These are phyloP conservation scores for Ageneiosus marmoratus DNA, from an alignment of 2,113 vertebrate species.

Conservation along the genomic window DNA sequence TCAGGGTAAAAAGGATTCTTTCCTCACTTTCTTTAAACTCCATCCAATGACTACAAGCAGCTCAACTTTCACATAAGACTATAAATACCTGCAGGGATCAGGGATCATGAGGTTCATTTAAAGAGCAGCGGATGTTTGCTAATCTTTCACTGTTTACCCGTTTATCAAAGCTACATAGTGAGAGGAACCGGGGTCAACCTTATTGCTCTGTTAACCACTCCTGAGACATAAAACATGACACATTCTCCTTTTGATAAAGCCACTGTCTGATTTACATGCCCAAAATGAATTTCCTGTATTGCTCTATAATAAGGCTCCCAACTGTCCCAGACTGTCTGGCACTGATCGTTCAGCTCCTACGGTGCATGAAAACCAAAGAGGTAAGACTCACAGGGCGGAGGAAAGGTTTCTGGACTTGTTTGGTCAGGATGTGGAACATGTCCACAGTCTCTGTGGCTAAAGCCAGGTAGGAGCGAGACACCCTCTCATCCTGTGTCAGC, in stretches of 20 bases:
- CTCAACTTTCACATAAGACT: slow-evolving; percentile 47
- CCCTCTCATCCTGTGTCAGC: slow-evolving; percentile 94
- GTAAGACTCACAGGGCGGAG: slow-evolving; percentile 90
- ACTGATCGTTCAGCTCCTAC: neutral
- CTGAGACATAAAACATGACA: neutral
- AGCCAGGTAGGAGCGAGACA: slow-evolving; percentile 95
- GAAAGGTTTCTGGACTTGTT: slow-evolving; percentile 99
- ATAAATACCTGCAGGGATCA: slow-evolving; percentile 46
- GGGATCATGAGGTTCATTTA: slow-evolving; percentile 34
- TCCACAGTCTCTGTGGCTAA: slow-evolving; percentile 97
- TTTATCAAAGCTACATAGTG: neutral
- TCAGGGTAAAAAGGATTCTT: slow-evolving; percentile 2
- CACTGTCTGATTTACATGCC: neutral
- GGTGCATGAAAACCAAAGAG: neutral
- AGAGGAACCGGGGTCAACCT: neutral
- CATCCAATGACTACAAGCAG: slow-evolving; percentile 12
- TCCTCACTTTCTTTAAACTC: slow-evolving; percentile 31
- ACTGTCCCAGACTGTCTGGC: neutral
- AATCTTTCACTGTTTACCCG: slow-evolving; percentile 23
- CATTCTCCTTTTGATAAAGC: neutral
- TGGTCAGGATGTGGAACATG: slow-evolving; percentile 99
- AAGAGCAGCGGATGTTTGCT: slow-evolving; percentile 28
- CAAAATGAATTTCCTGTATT: neutral
- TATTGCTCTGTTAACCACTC: neutral
- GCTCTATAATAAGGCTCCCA: neutral